Evolutionary conservation across 2,797 vertebrate species (phyloP).

Genomic region (Periophthalmus magnuspinnatus): DNA sequence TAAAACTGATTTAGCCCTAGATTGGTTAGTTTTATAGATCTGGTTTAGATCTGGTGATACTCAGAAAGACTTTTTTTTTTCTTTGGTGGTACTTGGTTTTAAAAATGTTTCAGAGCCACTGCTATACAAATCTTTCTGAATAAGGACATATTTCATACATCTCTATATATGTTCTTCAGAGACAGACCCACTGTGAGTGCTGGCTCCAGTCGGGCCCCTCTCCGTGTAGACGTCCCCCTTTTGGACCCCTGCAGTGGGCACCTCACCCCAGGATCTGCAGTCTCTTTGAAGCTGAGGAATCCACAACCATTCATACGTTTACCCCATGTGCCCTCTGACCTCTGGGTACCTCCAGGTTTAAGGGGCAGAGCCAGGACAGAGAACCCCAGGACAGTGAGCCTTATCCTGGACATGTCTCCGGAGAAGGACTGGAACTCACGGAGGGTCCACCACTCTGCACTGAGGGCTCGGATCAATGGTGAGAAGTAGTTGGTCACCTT

Average conservation of each 20-base stretch:
- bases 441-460: constrained; percentile 49
- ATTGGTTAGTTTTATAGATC: too few relatives aligned
- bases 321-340: constrained; percentile 51
- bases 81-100: too few relatives aligned
- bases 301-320: constrained; percentile 55
- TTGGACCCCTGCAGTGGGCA: constrained; percentile 68
- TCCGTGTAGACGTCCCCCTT: constrained; percentile 59
- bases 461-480: constrained; percentile 70
- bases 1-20: too few relatives aligned
- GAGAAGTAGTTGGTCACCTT: constrained; percentile 36
- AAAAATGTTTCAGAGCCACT: too few relatives aligned
- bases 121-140: background rate
- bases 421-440: constrained; percentile 74
- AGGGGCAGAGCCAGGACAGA: constrained; percentile 44
- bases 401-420: constrained; percentile 38
- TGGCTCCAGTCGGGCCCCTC: constrained; percentile 53
- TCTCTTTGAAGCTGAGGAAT: constrained; percentile 50
- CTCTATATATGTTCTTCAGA: background rate
- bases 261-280: constrained; percentile 68
- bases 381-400: constrained; percentile 17
- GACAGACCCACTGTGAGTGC: constrained; percentile 9
- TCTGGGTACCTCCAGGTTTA: constrained; percentile 35
- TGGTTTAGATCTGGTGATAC: too few relatives aligned
- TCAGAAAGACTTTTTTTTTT: too few relatives aligned
- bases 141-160: background rate